Evolutionary conservation across 2,888 invertebrate species (phyloP), one percentile per base, ranked within the genome.

Genomic region (Aleiodes testaceus): DNA sequence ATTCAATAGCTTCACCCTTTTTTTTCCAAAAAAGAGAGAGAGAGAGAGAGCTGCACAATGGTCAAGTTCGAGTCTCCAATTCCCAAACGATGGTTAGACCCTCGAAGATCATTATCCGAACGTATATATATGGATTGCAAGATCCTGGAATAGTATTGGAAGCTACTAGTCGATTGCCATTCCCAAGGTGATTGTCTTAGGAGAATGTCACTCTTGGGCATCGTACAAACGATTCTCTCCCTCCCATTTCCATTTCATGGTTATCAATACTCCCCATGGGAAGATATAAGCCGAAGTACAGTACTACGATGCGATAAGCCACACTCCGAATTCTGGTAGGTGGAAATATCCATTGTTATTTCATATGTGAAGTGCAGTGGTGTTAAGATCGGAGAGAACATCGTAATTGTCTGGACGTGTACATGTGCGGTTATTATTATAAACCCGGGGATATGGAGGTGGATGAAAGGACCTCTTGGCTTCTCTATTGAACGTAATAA

Each of bases 241-340:
- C 20, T 42, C 53, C 53, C 53, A 12, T 22, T 44, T 30, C 49
- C 49, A 18, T 30, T 55, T 16, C 59, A 45, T 45, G 16, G 11
- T 59, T 59, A 36, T 26, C 59, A 42, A 59, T 59, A 59, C 59
- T 42, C 14, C 63, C 63, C 63, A 45, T 18, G 74, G 77, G 79
- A 75, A 78, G 75, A 75, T 78, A 79, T 80, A 79, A 80, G 80
- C 78, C 79, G 79, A 81, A 74, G 75, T 79, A 79, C 78, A 75
- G 78, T 79, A 80, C 75, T 74, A 72, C 67, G 75, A 6, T 36
- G 9, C 11, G 36, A 59, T 59, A 59, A 59, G 36, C 36, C 36
- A 7, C 7, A 36, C 59, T 11, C 36, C 59, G 7, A 59, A 59
- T 59, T 59, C 18, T 16, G 11, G 1, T 42, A 61, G 18, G 55